Base-by-base conservation (phyloP, 2,888 invertebrate species). In the Bellardia bayeri region DNA sequence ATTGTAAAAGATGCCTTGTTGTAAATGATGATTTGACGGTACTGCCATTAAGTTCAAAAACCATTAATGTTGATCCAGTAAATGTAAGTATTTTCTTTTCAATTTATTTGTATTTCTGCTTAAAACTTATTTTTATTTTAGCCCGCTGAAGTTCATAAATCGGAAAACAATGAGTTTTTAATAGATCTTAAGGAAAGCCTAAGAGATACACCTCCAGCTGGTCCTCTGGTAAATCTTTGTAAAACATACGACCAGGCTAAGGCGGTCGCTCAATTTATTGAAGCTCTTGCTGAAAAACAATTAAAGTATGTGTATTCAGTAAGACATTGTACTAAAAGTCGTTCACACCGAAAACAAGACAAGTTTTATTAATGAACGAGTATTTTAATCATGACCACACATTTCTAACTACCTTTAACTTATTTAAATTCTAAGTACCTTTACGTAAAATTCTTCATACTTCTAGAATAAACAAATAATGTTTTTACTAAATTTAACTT, bases 171-270 rank as follows among this genome's bases (percentile, higher is more conserved):
- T 64, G 92, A 93, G 49, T 96, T 97, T 92, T 94, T 99, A 78
- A 94, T 95, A 74, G 95, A 96, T 51, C 93, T 99, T 87, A 97
- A 98, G 92, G 96, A 97, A 72, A 97, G 97, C 51, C 94, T 99
- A 40, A 95, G 96, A 78, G 98, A 98, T 90, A 97, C 98, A 0
- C 98, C 98, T 89, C 99, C 98, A 0, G 97, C 98, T 5, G 98
- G 98, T 0, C 96, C 96, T 0, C 94, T 99, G 16, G 96, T 99
- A 0, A 97, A 97, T 91, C 95, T 97, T 76, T 99, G 99, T 93
- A 97, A 96, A 93, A 99, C 99, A 0, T 94, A 97, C 81, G 99
- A 99, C 92, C 99, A 99, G 95, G 99, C 97, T 1, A 97, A 98
- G 90, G 98, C 98, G 0, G 95, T 99, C 1, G 95, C 98, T 2